These are phyloP conservation scores for Cheilosia urbana DNA, from an alignment of 2,888 invertebrate genomes.

Conservation along the genomic window DNA sequence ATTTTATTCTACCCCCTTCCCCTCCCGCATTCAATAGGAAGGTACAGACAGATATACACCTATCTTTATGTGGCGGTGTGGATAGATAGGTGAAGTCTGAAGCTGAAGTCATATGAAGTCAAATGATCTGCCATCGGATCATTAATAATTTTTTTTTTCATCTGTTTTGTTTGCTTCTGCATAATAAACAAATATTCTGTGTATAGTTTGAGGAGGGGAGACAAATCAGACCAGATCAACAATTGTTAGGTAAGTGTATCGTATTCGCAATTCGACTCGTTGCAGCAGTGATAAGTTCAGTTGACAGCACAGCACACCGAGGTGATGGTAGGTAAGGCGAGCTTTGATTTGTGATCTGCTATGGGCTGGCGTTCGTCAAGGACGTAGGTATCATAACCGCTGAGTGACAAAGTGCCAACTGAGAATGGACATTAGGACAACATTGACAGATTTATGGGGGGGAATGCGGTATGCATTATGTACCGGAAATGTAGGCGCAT, in stretches of 20 bases:
- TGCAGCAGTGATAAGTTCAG: slow-evolving; percentile 43
- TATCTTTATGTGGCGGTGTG: slow-evolving; percentile 7
- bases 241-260: slow-evolving; percentile 54
- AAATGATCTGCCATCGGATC: slow-evolving; percentile 66
- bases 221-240: slow-evolving; percentile 68
- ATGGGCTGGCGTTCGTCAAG: slow-evolving; percentile 52
- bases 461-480: slow-evolving; percentile 46
- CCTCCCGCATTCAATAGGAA: slow-evolving; percentile 16
- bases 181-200: slow-evolving; percentile 66
- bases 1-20: not conserved
- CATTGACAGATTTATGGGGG: slow-evolving; percentile 60
- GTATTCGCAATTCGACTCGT: slow-evolving; percentile 39
- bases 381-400: slow-evolving; percentile 69
- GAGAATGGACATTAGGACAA: slow-evolving; percentile 41
- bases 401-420: slow-evolving; percentile 64
- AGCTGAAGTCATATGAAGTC: slow-evolving; percentile 64
- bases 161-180: slow-evolving; percentile 41
- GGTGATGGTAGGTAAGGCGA: slow-evolving; percentile 62
- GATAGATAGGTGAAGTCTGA: slow-evolving; percentile 46
- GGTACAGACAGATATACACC: slow-evolving; percentile 14
- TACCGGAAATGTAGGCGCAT: slow-evolving; percentile 62
- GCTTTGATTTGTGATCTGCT: slow-evolving; percentile 51
- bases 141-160: slow-evolving; percentile 54
- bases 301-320: slow-evolving; percentile 36
- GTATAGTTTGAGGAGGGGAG: not conserved